Evolutionary conservation across 2,888 invertebrate species (phyloP).

Genomic region (Acronicta alni): DNA sequence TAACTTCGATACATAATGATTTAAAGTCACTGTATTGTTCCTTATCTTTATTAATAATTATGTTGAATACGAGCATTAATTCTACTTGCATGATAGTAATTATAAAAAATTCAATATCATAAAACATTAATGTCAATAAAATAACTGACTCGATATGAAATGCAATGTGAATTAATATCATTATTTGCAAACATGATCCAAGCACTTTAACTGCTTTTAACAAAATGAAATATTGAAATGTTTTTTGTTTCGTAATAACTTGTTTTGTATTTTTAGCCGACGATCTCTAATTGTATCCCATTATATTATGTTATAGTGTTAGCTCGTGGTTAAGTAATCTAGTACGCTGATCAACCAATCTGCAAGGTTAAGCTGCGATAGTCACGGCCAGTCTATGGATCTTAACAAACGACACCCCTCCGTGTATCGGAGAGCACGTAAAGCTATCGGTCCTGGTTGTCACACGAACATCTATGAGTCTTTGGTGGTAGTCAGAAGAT

Average conservation of each 20-base stretch:
- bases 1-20: not conserved
- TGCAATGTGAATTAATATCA: constrained; percentile 24
- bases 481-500: too few species aligned
- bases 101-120: constrained; percentile 41
- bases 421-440: too few species aligned
- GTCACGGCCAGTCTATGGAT: too few species aligned
- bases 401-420: too few species aligned
- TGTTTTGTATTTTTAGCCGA: not conserved
- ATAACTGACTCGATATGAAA: constrained; percentile 31
- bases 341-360: too few species aligned
- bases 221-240: not conserved
- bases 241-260: constrained; percentile 5
- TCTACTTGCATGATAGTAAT: constrained; percentile 24
- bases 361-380: too few species aligned
- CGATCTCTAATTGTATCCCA: not conserved
- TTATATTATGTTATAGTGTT: not conserved
- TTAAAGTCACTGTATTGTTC: constrained; percentile 14
- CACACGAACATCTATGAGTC: too few species aligned
- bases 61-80: constrained; percentile 9
- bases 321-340: too few species aligned
- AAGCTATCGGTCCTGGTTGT: too few species aligned
- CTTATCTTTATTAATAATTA: constrained; percentile 35
- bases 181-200: constrained; percentile 4
- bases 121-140: constrained; percentile 26
- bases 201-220: not conserved